Evolutionary conservation across 2,113 vertebrate species (phyloP), one percentile per base, ranked within the genome.

Genomic region (Geococcyx californianus): DNA sequence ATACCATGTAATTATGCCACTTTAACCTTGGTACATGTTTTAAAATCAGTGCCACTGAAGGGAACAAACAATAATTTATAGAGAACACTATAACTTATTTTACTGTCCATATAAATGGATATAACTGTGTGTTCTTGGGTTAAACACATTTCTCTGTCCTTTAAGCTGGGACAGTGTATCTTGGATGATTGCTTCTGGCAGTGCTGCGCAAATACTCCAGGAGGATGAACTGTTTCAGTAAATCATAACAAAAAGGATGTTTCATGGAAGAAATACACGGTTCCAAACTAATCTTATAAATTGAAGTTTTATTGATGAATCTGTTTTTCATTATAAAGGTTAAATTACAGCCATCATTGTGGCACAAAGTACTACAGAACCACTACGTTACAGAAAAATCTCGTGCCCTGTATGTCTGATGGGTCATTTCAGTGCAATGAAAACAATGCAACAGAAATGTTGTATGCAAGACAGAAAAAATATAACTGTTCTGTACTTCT

Each of bases 341-440:
- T 94, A 98, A 98, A 98, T 98, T 96, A 90, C 75, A 94, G 92
- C 90, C 97, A 96, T 98, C 93, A 63, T 24, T 72, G 92, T 78
- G 24, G 52, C 87, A 97, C 94, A 98, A 95, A 94, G 62, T 49
- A 3, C 80, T 79, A 59, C 77, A 80, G 94, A 92, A 97, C 95
- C 93, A 89, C 92, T 89, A 81, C 78, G 68, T 94, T 95, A 47
- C 6, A 94, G 96, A 92, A 95, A 77, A 96, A 85, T 86, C 86
- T 94, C n/a, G 19, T 95, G 93, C 84, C 74, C 84, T 89, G 40
- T 77, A n/a, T 81, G 93, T 93, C 76, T 95, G 70, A 13, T 69
- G 76, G 93, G 88, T 91, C 80, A 78, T 90, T 94, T 75, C 29
- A 33, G 17, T 58, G 64, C 68, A 36, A 93, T 85, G 87, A 96